Conservation (phyloP, 2,888 invertebrate genomes). For the Archaeoteleia sp. region DNA sequence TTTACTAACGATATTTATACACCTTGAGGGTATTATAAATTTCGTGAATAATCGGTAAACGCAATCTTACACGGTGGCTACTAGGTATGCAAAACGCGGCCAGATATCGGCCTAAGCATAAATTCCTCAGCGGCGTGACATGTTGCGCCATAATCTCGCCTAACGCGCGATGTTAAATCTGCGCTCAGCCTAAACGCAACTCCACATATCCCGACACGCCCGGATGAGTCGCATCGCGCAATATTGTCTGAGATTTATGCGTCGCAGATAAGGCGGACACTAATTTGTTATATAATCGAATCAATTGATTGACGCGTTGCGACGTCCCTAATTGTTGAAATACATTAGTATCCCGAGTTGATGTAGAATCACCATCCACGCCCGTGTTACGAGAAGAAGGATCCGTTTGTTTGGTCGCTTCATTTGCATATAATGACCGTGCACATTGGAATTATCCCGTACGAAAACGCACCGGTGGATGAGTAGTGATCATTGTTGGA, state of each 20-base stretch:
- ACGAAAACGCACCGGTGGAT: too few species aligned
- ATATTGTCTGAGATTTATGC: conserved; percentile 69
- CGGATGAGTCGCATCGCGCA: conserved; percentile 60
- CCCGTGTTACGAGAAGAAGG: not conserved
- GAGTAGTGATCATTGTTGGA: too few species aligned
- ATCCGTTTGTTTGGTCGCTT: too few species aligned
- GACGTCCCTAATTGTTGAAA: conserved; percentile 66
- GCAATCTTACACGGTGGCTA: conserved; percentile 59
- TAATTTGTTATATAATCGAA: conserved; percentile 66
- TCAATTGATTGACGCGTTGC: conserved; percentile 55
- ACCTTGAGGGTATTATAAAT: conserved; percentile 60
- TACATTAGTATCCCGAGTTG: conserved; percentile 42
- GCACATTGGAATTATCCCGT: too few species aligned
- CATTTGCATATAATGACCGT: too few species aligned
- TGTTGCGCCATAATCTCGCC: conserved; percentile 68
- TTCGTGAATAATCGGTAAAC: conserved; percentile 57
- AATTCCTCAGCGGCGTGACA: conserved; percentile 72
- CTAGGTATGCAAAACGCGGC: conserved; percentile 65
- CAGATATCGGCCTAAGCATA: conserved; percentile 73
- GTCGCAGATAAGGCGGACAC: conserved; percentile 61
- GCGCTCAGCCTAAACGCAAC: conserved; percentile 55
- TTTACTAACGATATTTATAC: conserved; percentile 52
- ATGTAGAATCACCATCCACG: conserved; percentile 21
- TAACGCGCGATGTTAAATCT: conserved; percentile 64
- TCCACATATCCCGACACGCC: conserved; percentile 48